Evolutionary conservation across 2,113 vertebrate species (phyloP), one percentile per base, ranked within the genome.

Genomic region (Rutilus rutilus): DNA sequence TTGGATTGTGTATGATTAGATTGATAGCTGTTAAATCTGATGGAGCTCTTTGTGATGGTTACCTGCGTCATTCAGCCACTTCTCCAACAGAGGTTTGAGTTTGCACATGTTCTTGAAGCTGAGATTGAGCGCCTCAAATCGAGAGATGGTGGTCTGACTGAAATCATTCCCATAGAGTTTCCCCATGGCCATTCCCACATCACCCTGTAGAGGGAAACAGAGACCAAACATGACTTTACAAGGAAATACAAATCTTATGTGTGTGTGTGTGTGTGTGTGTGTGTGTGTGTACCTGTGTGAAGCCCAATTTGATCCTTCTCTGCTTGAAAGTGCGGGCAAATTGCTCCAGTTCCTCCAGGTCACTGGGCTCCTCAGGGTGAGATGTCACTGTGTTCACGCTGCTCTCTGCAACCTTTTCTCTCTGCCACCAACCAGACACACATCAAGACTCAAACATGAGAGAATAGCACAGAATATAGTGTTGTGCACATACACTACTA

Each of bases 51-150:
- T 23, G 39, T 36, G 4, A 25, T 2, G 57, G 83, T 90, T 89
- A 98, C 97, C 97, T 89, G 97, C 97, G 4, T 98, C 97, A 1
- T 93, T 97, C 86, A 98, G 97, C 97, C 97, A 98, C 90, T 97
- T 98, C 93, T 98, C 97, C 90, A 98, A 92, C 88, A 98, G 95
- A 15, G 97, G 97, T 91, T 97, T 97, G 82, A 98, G 96, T 91
- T 98, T 98, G 94, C 97, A 98, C 97, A 98, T 98, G 93, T 98
- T 98, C 94, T 98, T 98, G 91, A 98, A 98, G 94, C 97, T 98
- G 91, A 98, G 93, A 88, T 98, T 98, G 87, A 98, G 97, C 25
- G 97, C 97, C 90, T 98, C 97, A 2, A 97, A 98, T 92, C 97
- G 97, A 36, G 97, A 98, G 92, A 98, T 97, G 87, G 97, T 97